phyloP scores from a whole-genome alignment of 2,888 invertebrate genomes.

The Drosophila macrospina region DNA sequence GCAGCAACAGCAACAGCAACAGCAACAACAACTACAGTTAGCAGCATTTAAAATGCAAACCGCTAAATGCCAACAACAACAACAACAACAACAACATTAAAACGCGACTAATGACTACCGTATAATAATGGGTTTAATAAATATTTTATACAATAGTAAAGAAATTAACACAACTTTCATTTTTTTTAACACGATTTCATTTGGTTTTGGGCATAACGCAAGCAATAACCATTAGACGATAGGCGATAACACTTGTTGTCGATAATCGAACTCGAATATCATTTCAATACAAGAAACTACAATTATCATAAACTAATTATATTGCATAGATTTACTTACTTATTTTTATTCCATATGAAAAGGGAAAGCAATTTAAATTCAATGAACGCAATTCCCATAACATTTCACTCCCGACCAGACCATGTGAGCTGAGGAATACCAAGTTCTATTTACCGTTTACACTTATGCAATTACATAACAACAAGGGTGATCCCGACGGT shows the following conservation, averaged over 20 bases:
- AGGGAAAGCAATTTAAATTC: slow-evolving; percentile 8
- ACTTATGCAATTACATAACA: slow-evolving; percentile 26
- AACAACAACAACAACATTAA: slow-evolving; percentile 26
- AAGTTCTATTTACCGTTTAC: slow-evolving; percentile 19
- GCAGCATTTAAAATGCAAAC: slow-evolving; percentile 45
- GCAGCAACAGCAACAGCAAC: too few species aligned
- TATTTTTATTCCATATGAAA: too few species aligned
- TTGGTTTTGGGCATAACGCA: not conserved
- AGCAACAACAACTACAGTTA: slow-evolving; percentile 22
- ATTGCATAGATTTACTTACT: not conserved
- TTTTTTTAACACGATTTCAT: slow-evolving; percentile 15
- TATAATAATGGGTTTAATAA: slow-evolving; percentile 45
- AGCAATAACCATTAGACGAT: not conserved
- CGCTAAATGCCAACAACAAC: slow-evolving; percentile 43
- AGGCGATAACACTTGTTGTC: not conserved
- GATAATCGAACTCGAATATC: not conserved
- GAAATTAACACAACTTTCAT: slow-evolving; percentile 27
- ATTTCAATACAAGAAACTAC: too few species aligned
- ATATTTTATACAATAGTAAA: slow-evolving; percentile 15
- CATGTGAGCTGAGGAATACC: not conserved
- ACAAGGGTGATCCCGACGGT: slow-evolving; percentile 8
- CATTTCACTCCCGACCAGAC: not conserved
- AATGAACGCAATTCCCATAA: slow-evolving; percentile 5
- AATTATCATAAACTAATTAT: slow-evolving; percentile 3
- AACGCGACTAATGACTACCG: slow-evolving; percentile 36